Percentiles rank a stretch among this genome's conserved stretches.
Conservation (phyloP, 2,113 vertebrate species). For the Phoxinus phoxinus region DNA sequence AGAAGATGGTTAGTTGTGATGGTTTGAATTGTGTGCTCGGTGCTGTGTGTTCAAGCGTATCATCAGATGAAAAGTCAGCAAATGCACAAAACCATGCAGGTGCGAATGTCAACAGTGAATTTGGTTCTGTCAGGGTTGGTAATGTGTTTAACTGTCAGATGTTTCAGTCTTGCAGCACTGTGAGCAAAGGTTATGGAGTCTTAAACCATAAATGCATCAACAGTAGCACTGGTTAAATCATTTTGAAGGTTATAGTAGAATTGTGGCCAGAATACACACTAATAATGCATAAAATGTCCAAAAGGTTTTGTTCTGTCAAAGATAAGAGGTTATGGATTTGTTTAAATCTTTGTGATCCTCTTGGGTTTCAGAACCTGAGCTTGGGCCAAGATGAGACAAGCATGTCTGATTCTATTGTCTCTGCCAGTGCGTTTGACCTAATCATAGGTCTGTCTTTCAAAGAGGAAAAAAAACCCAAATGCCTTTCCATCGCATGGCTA, state of each 20-base stretch:
- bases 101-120: neutral
- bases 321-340: constrained; percentile 28
- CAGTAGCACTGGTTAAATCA: neutral
- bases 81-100: neutral
- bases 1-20: neutral
- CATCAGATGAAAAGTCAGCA: neutral
- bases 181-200: neutral
- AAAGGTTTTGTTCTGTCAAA: neutral
- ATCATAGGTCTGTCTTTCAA: constrained; percentile 7
- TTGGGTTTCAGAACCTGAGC: neutral
- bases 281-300: neutral
- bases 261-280: neutral
- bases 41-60: neutral
- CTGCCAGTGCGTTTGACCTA: neutral
- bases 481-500: constrained; percentile 27
- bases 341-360: constrained; percentile 15
- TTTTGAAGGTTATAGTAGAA: neutral
- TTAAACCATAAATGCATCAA: constrained; percentile 8
- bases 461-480: neutral
- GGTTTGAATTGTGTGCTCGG: neutral
- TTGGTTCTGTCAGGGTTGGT: neutral
- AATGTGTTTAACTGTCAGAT: neutral
- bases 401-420: constrained; percentile 30
- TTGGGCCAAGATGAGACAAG: neutral
- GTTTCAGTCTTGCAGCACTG: neutral